These are phyloP conservation scores for Amblyopsis hoosieri DNA, from an alignment of 2,797 vertebrate species.

Conservation along the genomic window DNA sequence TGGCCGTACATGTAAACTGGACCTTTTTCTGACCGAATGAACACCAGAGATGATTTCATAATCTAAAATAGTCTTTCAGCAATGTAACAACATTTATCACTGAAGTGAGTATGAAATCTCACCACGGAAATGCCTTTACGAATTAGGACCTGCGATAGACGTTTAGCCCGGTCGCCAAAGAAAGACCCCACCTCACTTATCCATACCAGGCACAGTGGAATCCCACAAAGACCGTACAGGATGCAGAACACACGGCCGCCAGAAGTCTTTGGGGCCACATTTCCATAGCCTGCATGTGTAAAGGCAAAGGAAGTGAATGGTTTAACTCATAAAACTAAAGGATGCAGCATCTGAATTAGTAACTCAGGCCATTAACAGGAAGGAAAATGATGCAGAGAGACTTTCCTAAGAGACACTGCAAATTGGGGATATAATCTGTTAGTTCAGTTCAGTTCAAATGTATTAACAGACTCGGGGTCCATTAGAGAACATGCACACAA, in stretches of 20 bases:
- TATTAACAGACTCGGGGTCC: too few species aligned
- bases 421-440: too few species aligned
- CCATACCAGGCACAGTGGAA: slow-evolving; percentile 95
- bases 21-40: slow-evolving; percentile 83
- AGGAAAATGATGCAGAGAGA: too few species aligned
- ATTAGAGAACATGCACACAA: too few species aligned
- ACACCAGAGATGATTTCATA: neutral
- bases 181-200: slow-evolving; percentile 95
- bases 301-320: neutral
- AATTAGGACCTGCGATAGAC: slow-evolving; percentile 89
- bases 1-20: slow-evolving; percentile 88
- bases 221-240: slow-evolving; percentile 94
- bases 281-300: slow-evolving; percentile 85
- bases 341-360: neutral
- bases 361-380: too few species aligned
- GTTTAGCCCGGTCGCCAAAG: slow-evolving; percentile 91
- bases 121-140: slow-evolving; percentile 89
- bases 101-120: slow-evolving; percentile 40
- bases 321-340: neutral
- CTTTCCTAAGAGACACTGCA: too few species aligned
- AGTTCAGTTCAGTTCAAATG: too few species aligned
- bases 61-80: neutral
- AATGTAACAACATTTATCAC: neutral
- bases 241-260: slow-evolving; percentile 94
- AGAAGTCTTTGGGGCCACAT: slow-evolving; percentile 91